Evolutionary conservation across 2,113 vertebrate species (phyloP).

Genomic region (Pedionomus torquatus): DNA sequence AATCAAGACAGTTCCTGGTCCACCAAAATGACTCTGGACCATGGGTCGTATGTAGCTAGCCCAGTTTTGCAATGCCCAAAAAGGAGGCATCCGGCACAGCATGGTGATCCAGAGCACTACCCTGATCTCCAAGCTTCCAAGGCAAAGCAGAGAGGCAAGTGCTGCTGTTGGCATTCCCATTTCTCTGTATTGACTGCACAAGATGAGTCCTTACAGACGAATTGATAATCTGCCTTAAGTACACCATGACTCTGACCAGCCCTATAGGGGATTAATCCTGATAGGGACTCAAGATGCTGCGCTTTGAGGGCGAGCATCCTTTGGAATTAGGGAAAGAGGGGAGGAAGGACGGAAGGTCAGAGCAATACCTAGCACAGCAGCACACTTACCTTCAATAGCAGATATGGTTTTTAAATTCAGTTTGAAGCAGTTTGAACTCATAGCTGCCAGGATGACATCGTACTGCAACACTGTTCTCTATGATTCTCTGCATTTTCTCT

Average conservation of each 20-base stretch:
- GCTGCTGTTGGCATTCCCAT: background rate
- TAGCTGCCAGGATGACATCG: background rate
- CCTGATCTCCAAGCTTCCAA: background rate
- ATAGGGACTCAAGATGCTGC: background rate
- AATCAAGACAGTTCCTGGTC: no score
- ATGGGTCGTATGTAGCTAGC: background rate
- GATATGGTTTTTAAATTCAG: background rate
- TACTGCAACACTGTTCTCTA: background rate
- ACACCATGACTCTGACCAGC: background rate
- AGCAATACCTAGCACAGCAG: background rate
- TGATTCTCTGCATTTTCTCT: background rate
- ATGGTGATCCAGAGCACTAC: background rate
- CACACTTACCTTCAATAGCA: background rate
- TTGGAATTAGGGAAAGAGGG: background rate
- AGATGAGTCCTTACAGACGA: background rate
- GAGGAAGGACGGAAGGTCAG: background rate
- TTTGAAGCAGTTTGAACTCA: background rate
- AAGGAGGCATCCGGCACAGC: background rate
- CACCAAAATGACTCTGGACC: background rate
- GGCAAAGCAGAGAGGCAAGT: background rate
- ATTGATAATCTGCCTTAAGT: background rate
- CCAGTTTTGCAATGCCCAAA: background rate
- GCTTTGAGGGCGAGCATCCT: background rate
- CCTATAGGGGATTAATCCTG: background rate
- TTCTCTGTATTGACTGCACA: accelerated